Evolutionary conservation across 2,797 vertebrate species (phyloP), one percentile per base, ranked within the genome.

Genomic region (Phataginus tricuspis): DNA sequence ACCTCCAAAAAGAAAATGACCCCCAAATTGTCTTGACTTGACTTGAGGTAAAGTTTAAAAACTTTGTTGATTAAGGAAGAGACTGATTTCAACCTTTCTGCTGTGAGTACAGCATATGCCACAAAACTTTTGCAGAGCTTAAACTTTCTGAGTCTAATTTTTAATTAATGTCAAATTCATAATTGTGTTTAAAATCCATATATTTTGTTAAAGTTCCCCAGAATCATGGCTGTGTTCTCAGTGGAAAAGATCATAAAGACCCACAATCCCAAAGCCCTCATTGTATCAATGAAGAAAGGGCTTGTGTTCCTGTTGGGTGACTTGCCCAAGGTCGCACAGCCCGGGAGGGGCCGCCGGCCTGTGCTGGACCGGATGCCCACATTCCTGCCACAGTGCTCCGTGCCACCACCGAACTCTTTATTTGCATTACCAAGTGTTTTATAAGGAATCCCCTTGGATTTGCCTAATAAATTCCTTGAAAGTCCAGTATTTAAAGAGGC

Each of bases 341-440:
- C 45, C 45, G 14, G 31, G 34, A 4, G 1, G 14, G 80, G 45
- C n/a, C 42, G 25, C 23, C n/a, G 49, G 31, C 75, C 55, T 57
- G 34, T 25, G n/a, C 34, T 15, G 45, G 39, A 49, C 57, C 68
- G 83, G 85, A 91, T 55, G 83, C 82, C 71, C 31, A 18, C 31
- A 63, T 39, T 59, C 61, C 55, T 68, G 96, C 97, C 72, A 96
- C 97, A 97, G 96, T 93, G 34, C 59, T 92, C 96, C 94, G 96
- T 90, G 92, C 42, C 80, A 29, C 75, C 77, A 85, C 77, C 18
- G 8, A 85, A 42, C 29, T 96, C 91, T 98, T 98, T 98, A 98
- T 71, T 99, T 98, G 99, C 98, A 98, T 98, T 99, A 98, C 98
- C 96, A 97, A 98, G 99, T 98, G 98, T 98, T 99, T 98, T 97